A percentile compares a stretch with the other conserved stretches of the same genome.
Conservation (phyloP, 2,888 invertebrate species). For the Dynastes tityus region DNA sequence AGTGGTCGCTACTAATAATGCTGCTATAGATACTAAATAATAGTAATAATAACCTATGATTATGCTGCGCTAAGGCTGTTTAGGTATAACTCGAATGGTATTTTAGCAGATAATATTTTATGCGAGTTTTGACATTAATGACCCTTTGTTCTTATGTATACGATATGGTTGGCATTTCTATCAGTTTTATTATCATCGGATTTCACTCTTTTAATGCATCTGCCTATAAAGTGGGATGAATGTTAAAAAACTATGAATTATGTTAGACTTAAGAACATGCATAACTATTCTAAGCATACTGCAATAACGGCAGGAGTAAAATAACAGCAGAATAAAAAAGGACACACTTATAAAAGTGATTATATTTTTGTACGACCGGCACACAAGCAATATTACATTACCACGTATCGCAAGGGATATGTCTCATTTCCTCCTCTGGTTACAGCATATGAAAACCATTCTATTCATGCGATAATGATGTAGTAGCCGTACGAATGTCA, state of each 20-base stretch:
- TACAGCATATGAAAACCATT: constrained; percentile 6
- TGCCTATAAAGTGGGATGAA: too few species aligned
- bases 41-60: constrained; percentile 31
- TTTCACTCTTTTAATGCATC: not conserved
- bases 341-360: too few species aligned
- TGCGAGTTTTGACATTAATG: constrained; percentile 12
- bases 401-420: not conserved
- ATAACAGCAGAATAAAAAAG: too few species aligned
- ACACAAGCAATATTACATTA: too few species aligned
- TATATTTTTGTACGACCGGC: too few species aligned
- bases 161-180: not conserved
- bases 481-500: constrained; percentile 29
- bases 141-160: constrained; percentile 1
- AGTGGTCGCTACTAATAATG: not conserved
- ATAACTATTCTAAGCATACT: too few species aligned
- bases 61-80: not conserved
- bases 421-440: constrained; percentile 30
- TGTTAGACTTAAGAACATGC: too few species aligned
- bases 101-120: constrained; percentile 32
- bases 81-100: not conserved
- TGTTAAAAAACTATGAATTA: too few species aligned
- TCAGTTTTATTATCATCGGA: constrained; percentile 7
- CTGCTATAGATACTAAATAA: constrained; percentile 29
- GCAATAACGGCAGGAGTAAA: too few species aligned
- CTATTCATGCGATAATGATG: constrained; percentile 30